Percentiles rank a stretch among this genome's conserved stretches.
phyloP scores from a whole-genome alignment of 1,140 invertebrate genomes.

The Bombyx mandarina region DNA sequence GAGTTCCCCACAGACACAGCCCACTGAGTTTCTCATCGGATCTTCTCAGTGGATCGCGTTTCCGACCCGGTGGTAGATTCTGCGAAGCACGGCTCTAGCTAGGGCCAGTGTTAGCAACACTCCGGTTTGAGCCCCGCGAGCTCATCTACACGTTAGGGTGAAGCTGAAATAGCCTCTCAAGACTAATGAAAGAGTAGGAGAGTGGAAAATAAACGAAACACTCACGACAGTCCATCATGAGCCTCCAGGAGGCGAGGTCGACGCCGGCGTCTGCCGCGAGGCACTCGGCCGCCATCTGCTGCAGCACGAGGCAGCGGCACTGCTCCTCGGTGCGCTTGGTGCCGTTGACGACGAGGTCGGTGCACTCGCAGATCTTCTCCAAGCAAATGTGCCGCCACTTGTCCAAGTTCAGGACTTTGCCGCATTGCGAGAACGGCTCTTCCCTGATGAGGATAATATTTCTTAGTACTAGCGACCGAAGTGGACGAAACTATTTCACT shows the following conservation, averaged over 20 bases:
- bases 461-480: not conserved
- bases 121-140: too few species aligned
- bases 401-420: slow-evolving; percentile 73
- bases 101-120: too few species aligned
- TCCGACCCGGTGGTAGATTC: too few species aligned
- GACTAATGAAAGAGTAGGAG: too few species aligned
- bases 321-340: slow-evolving; percentile 58
- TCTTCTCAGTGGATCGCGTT: too few species aligned
- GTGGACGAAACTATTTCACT: too few species aligned
- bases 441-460: slow-evolving; percentile 50
- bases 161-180: not conserved
- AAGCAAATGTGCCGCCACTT: slow-evolving; percentile 80
- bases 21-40: too few species aligned
- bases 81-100: too few species aligned
- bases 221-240: slow-evolving; percentile 77
- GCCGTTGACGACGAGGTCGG: slow-evolving; percentile 44
- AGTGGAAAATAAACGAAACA: slow-evolving; percentile 14
- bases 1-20: too few species aligned
- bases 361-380: slow-evolving; percentile 80
- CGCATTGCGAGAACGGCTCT: slow-evolving; percentile 75
- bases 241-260: slow-evolving; percentile 80
- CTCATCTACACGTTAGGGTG: too few species aligned
- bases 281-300: slow-evolving; percentile 81
- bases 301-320: slow-evolving; percentile 79
- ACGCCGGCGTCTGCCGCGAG: slow-evolving; percentile 73